phyloP scores from a whole-genome alignment of 2,113 vertebrate genomes.

The Chamaea fasciata region DNA sequence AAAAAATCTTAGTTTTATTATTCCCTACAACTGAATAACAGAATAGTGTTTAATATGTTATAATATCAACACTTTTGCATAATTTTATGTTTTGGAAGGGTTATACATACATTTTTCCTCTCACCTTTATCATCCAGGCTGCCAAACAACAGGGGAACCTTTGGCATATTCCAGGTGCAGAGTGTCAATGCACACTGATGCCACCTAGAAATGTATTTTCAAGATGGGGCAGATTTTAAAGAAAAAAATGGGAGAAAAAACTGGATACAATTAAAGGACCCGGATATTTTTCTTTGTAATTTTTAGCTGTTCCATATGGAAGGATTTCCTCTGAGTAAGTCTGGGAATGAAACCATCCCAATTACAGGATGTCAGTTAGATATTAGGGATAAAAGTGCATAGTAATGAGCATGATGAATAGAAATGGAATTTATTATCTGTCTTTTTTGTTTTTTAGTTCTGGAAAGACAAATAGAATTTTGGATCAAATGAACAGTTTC shows the following conservation, averaged over 20 bases:
- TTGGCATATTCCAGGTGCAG: not conserved
- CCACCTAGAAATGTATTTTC: not conserved
- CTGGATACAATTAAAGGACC: not conserved
- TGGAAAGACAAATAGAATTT: not conserved
- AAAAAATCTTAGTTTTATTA: not conserved
- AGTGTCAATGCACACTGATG: not conserved
- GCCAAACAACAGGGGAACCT: not conserved
- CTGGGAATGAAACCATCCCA: not conserved
- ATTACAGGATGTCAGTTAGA: not conserved
- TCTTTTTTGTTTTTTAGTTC: not conserved
- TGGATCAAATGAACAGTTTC: not conserved
- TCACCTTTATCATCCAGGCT: not conserved
- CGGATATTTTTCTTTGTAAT: not conserved
- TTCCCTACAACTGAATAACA: not conserved
- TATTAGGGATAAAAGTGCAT: conserved; percentile 1
- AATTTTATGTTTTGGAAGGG: not conserved
- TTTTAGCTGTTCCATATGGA: not conserved
- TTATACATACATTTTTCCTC: not conserved
- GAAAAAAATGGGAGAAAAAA: not conserved
- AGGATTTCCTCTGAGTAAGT: not conserved
- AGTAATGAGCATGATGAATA: not conserved
- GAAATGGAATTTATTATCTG: not conserved
- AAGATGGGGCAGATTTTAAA: not conserved
- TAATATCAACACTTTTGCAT: not conserved
- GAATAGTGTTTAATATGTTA: not conserved